Conservation (phyloP, 2,113 vertebrate genomes). For the Pteropus alecto region DNA sequence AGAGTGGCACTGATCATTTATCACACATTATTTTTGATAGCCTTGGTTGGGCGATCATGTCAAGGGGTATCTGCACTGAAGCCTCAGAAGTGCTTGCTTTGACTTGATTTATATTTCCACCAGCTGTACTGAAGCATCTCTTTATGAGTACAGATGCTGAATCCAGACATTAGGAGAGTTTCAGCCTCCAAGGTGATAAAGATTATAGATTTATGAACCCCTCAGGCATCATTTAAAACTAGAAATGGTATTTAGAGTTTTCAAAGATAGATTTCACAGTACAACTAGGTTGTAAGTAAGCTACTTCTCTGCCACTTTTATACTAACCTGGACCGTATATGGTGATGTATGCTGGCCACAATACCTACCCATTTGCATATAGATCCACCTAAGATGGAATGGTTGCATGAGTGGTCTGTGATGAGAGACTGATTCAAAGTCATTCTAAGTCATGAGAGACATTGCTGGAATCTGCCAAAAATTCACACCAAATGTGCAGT, state of each 20-base stretch:
- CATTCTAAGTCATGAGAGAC: not conserved
- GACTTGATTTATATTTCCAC: slow-evolving; percentile 57
- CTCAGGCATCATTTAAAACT: slow-evolving; percentile 52
- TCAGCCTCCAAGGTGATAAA: slow-evolving; percentile 62
- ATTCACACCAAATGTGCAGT: not conserved
- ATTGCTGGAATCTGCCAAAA: not conserved
- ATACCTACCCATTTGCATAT: not conserved
- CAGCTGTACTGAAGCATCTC: slow-evolving; percentile 53
- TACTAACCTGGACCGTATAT: not conserved
- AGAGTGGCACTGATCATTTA: slow-evolving; percentile 2
- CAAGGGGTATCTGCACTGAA: not conserved
- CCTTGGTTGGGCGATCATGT: slow-evolving; percentile 26
- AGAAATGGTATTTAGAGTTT: slow-evolving; percentile 50
- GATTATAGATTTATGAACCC: slow-evolving; percentile 49
- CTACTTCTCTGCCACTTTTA: not conserved
- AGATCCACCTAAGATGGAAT: not conserved
- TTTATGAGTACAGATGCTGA: slow-evolving; percentile 56
- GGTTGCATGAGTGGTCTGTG: not conserved
- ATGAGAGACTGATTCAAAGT: not conserved
- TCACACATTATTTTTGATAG: slow-evolving; percentile 16
- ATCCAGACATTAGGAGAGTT: slow-evolving; percentile 51
- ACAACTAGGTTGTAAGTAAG: slow-evolving; percentile 1
- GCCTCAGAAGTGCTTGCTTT: not conserved
- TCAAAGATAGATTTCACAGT: slow-evolving; percentile 58
- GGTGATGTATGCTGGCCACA: not conserved